Conservation (phyloP, 2,797 vertebrate genomes). For the Platyrinchus mystaceus region DNA sequence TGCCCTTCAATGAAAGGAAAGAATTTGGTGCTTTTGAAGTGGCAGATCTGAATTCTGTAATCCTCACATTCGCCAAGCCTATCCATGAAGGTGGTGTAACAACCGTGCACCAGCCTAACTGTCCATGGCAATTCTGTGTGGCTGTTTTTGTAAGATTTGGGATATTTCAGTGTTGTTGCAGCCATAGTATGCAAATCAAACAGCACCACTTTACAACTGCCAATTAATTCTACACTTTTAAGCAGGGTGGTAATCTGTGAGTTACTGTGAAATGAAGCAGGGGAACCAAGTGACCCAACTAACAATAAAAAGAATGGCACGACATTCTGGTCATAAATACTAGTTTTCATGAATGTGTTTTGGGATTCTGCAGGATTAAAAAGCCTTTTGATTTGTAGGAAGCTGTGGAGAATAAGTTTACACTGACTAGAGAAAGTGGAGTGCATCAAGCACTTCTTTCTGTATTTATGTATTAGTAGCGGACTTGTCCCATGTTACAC, state of each 20-base stretch:
- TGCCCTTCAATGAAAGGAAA: neutral
- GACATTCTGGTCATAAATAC: neutral
- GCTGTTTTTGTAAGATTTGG: neutral
- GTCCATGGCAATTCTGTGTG: neutral
- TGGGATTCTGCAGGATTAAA: neutral
- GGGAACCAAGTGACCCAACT: neutral
- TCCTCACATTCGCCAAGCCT: neutral
- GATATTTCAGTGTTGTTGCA: neutral
- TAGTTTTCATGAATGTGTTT: neutral
- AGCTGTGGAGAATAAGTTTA: neutral
- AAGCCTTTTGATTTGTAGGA: neutral
- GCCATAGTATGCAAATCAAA: neutral
- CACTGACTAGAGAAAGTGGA: neutral
- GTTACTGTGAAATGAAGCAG: neutral
- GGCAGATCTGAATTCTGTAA: neutral
- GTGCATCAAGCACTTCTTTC: neutral
- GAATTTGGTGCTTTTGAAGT: neutral
- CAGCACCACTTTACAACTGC: neutral
- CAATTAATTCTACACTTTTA: neutral
- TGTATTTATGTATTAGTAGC: neutral
- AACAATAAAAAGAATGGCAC: neutral
- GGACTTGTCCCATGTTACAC: neutral
- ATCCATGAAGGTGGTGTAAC: neutral
- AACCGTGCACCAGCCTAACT: neutral
- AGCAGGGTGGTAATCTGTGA: neutral